These are phyloP conservation scores for Lutraria rhynchaena DNA, from an alignment of 1,140 invertebrate genomes.

Conservation along the genomic window DNA sequence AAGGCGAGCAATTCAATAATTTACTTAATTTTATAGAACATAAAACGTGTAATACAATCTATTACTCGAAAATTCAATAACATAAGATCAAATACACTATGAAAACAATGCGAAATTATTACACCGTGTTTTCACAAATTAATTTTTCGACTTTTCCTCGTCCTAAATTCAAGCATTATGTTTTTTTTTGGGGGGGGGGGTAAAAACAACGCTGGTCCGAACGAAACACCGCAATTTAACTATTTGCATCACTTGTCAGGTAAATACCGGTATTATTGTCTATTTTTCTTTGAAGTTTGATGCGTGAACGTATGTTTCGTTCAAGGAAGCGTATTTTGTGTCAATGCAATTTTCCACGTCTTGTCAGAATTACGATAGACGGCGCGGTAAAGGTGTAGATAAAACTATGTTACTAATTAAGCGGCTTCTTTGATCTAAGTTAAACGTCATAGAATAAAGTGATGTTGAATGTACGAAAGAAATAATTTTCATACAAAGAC, in stretches of 20 bases:
- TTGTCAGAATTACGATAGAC: constrained; percentile 20
- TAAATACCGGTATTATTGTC: constrained; percentile 1
- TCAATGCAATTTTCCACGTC: constrained; percentile 21
- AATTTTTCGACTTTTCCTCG: too few species aligned
- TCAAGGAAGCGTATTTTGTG: constrained; percentile 41
- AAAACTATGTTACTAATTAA: constrained; percentile 51
- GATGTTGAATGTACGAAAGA: neutral
- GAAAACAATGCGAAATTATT: too few species aligned
- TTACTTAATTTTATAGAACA: too few species aligned
- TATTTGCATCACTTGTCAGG: neutral
- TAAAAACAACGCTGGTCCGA: too few species aligned
- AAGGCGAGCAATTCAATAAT: too few species aligned
- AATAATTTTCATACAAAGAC: neutral
- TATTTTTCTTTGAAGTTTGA: constrained; percentile 48
- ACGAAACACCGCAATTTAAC: too few species aligned
- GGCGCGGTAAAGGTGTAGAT: constrained; percentile 47
- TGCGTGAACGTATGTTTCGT: constrained; percentile 34
- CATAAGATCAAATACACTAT: too few species aligned
- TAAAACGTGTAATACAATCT: too few species aligned
- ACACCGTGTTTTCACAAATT: too few species aligned
- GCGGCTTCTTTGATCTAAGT: constrained; percentile 42
- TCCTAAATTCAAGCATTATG: too few species aligned
- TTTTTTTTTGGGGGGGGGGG: too few species aligned
- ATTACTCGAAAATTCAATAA: too few species aligned
- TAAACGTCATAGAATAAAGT: neutral